Conservation (phyloP, 1,140 invertebrate species). For the Camponotus vicinus region DNA sequence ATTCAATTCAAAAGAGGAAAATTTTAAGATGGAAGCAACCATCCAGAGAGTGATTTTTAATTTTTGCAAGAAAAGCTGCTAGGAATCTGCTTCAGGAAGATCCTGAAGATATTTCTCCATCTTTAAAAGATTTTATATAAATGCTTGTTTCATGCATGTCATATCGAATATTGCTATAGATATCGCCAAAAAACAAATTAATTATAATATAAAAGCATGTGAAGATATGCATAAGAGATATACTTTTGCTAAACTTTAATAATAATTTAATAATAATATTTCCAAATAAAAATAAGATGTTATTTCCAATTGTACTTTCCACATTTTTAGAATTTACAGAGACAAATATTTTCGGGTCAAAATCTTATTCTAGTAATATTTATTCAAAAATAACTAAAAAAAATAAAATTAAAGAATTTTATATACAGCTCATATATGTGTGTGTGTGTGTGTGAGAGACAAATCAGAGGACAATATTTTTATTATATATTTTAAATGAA, state of each 20-base stretch:
- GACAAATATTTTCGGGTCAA: background rate
- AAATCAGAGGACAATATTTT: too few relatives aligned
- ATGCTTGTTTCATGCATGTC: background rate
- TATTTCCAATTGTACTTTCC: background rate
- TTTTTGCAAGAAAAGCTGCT: constrained; percentile 15
- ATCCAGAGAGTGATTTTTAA: background rate
- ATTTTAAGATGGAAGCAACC: constrained; percentile 11
- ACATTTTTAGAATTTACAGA: background rate
- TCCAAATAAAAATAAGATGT: background rate
- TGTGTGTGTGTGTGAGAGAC: too few relatives aligned
- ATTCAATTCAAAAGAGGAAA: constrained; percentile 43
- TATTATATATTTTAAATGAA: too few relatives aligned
- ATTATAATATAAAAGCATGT: background rate
- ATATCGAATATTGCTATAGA: background rate
- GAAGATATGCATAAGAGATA: background rate
- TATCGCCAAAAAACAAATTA: background rate
- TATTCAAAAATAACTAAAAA: background rate
- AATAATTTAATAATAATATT: background rate
- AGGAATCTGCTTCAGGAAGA: background rate
- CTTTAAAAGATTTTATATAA: background rate
- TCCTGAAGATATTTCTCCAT: background rate
- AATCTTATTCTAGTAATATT: background rate
- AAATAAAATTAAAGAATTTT: background rate
- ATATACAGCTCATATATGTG: too few relatives aligned
- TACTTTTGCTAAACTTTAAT: background rate